A percentile compares a stretch with the other conserved stretches of the same genome.
Conservation (phyloP, 2,113 vertebrate species). For the Cichladusa arquata region DNA sequence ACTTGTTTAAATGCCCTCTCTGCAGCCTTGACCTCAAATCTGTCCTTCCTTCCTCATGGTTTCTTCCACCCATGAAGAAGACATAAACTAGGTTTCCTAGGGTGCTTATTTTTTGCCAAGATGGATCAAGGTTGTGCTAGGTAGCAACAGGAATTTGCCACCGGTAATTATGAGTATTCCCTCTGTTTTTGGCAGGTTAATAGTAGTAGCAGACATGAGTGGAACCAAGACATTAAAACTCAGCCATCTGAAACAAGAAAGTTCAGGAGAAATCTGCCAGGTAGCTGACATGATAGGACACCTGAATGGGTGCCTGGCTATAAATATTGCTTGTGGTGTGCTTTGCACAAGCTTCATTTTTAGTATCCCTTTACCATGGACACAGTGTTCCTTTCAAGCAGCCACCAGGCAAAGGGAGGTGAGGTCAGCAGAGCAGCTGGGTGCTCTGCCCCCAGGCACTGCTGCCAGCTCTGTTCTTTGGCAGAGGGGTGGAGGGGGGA, state of each 20-base stretch:
- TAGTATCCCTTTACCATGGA: background rate
- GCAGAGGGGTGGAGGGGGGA: background rate
- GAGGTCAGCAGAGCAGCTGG: background rate
- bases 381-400: background rate
- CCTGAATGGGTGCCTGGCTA: background rate
- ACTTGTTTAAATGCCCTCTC: background rate
- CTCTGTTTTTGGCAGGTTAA: background rate
- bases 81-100: background rate
- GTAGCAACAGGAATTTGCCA: background rate
- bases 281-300: background rate
- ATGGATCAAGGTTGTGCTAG: background rate
- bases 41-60: background rate
- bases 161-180: background rate
- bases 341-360: background rate
- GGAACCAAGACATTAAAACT: background rate
- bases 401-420: background rate
- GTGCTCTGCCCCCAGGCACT: background rate
- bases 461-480: background rate
- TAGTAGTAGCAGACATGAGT: background rate
- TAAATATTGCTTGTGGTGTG: background rate
- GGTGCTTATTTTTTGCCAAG: background rate
- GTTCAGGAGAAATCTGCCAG: background rate
- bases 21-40: background rate
- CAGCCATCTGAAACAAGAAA: background rate
- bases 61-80: background rate